These are phyloP conservation scores for Lerema accius DNA, from an alignment of 1,140 invertebrate genomes.

Conservation along the genomic window DNA sequence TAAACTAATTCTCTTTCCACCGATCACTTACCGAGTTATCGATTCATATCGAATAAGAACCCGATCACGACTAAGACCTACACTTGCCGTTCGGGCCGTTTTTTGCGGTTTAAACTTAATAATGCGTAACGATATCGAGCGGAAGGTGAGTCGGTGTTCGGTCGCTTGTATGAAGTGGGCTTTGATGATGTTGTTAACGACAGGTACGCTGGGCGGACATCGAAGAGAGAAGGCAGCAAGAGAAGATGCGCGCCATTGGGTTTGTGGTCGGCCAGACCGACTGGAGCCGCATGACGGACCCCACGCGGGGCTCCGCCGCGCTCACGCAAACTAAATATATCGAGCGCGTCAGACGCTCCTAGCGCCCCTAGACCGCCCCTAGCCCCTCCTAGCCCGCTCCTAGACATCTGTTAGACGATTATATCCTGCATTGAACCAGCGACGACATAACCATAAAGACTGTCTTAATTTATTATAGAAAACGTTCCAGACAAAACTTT, in stretches of 20 bases:
- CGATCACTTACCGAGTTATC: too few relatives aligned
- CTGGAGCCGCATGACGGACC: slow-evolving; percentile 97
- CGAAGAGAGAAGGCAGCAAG: slow-evolving; percentile 94
- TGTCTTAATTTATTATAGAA: too few relatives aligned
- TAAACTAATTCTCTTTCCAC: too few relatives aligned
- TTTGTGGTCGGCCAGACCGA: slow-evolving; percentile 98
- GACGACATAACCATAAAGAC: too few relatives aligned
- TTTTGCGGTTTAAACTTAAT: background rate
- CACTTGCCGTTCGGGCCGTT: background rate
- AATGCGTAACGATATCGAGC: background rate
- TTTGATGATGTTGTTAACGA: slow-evolving; percentile 71
- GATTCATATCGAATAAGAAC: background rate
- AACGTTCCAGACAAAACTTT: too few relatives aligned
- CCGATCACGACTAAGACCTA: background rate
- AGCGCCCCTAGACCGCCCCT: too few relatives aligned
- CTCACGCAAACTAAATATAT: slow-evolving; percentile 98
- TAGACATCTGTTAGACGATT: too few relatives aligned
- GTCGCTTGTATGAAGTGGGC: slow-evolving; percentile 34
- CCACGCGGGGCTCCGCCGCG: slow-evolving; percentile 92
- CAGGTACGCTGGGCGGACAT: slow-evolving; percentile 99
- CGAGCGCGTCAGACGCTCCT: slow-evolving; percentile 81
- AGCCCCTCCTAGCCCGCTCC: too few relatives aligned
- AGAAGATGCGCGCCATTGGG: slow-evolving; percentile 95
- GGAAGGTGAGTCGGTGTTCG: slow-evolving; percentile 52
- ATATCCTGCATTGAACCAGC: too few relatives aligned